These are phyloP conservation scores for Microhierax caerulescens DNA, from an alignment of 2,797 vertebrate species.

Conservation along the genomic window DNA sequence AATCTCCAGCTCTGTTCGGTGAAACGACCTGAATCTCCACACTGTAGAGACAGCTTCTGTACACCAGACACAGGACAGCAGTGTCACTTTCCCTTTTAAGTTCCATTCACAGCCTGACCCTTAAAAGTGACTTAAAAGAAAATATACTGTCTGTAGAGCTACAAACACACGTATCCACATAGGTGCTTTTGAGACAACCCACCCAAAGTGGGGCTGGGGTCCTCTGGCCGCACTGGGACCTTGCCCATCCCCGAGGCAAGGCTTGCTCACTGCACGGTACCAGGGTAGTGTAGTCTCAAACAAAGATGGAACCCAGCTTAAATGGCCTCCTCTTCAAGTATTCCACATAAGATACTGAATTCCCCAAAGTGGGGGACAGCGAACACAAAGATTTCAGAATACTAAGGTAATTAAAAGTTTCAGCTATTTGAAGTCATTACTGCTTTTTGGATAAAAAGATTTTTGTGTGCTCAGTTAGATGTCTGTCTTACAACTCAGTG, in stretches of 20 bases:
- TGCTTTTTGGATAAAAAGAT: background rate
- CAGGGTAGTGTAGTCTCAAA: fast-evolving
- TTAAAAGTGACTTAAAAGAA: background rate
- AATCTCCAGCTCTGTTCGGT: background rate
- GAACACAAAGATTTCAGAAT: background rate
- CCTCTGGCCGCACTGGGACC: too few relatives aligned
- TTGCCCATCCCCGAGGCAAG: background rate
- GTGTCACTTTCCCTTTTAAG: background rate
- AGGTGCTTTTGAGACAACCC: background rate
- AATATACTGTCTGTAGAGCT: background rate
- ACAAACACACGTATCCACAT: background rate
- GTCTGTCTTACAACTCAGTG: background rate
- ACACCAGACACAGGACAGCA: background rate
- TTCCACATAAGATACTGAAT: background rate
- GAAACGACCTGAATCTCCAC: background rate
- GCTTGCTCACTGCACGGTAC: background rate
- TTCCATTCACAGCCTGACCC: background rate
- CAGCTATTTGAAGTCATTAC: background rate
- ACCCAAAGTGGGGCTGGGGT: background rate
- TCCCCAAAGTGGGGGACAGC: background rate
- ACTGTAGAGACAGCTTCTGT: background rate
- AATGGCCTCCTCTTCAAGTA: background rate
- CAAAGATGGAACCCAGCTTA: background rate
- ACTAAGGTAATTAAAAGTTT: background rate
- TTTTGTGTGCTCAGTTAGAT: background rate